Conservation (phyloP, 2,113 vertebrate species). For the Cranoglanis bouderius region DNA sequence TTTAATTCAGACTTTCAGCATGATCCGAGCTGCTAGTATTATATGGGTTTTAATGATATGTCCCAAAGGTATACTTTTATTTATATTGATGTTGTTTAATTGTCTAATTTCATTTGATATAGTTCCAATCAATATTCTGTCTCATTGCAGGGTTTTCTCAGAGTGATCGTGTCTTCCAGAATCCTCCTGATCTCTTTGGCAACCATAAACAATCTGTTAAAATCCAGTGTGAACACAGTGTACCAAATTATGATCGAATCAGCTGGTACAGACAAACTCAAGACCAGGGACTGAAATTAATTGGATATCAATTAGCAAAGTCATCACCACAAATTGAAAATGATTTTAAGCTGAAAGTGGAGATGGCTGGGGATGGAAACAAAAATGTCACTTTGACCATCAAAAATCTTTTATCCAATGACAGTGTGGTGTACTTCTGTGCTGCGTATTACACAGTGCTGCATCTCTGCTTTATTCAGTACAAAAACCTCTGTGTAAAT, state of each 20-base stretch:
- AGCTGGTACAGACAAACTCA: constrained; percentile 59
- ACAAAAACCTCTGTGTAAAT: constrained; percentile 39
- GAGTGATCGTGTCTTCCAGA: constrained; percentile 27
- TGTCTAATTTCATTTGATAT: background rate
- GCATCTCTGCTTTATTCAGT: background rate
- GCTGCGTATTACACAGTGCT: constrained; percentile 46
- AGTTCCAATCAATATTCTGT: background rate
- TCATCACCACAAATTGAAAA: background rate
- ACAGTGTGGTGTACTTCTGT: constrained; percentile 47
- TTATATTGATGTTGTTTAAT: background rate
- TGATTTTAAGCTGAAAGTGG: constrained; percentile 15
- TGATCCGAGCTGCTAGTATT: constrained; percentile 17
- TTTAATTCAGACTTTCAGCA: background rate
- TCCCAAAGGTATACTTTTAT: background rate
- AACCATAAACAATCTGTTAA: background rate
- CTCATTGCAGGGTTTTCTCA: constrained; percentile 33
- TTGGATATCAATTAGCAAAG: constrained; percentile 36
- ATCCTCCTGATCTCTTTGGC: constrained; percentile 25
- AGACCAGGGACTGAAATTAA: constrained; percentile 25
- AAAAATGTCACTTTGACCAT: constrained; percentile 32
- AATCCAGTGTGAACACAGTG: constrained; percentile 56
- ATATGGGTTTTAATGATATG: constrained; percentile 15
- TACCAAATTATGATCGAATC: constrained; percentile 16
- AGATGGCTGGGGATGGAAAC: constrained; percentile 23
- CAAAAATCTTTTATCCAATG: background rate